Evolutionary conservation across 2,888 invertebrate genomes (phyloP).

Genomic region (Callyntrura sp.): DNA sequence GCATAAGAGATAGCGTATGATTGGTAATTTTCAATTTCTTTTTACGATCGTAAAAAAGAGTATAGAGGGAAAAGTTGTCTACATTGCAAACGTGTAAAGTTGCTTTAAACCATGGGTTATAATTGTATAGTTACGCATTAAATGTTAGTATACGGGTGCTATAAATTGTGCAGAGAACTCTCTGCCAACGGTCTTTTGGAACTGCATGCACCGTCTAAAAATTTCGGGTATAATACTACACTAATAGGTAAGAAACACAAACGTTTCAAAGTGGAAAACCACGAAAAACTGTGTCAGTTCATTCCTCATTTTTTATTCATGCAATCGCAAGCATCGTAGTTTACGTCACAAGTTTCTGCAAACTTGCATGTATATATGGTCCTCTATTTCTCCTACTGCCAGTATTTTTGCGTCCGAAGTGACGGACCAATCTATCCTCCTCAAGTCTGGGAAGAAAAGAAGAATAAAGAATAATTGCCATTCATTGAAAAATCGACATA

Average conservation of each 20-base stretch:
- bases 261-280: background rate
- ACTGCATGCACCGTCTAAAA: too few species aligned
- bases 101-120: background rate
- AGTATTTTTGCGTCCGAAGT: too few species aligned
- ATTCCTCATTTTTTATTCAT: slow-evolving; percentile 62
- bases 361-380: too few species aligned
- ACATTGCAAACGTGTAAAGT: slow-evolving; percentile 2
- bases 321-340: slow-evolving; percentile 32
- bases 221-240: background rate
- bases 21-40: slow-evolving; percentile 55
- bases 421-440: too few species aligned
- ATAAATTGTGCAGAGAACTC: too few species aligned
- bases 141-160: too few species aligned
- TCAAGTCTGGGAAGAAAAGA: background rate
- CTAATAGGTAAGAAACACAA: background rate
- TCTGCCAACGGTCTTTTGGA: too few species aligned
- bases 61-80: slow-evolving; percentile 21
- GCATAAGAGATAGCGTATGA: slow-evolving; percentile 29
- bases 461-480: slow-evolving; percentile 5
- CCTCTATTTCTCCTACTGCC: too few species aligned
- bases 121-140: too few species aligned
- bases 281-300: slow-evolving; percentile 55
- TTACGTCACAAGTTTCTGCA: slow-evolving; percentile 7
- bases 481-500: background rate
- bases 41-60: slow-evolving; percentile 46